Percentiles rank a stretch among this genome's conserved stretches.
These are phyloP conservation scores for Ardeotis arabs DNA, from an alignment of 2,113 vertebrate species.

Conservation along the genomic window DNA sequence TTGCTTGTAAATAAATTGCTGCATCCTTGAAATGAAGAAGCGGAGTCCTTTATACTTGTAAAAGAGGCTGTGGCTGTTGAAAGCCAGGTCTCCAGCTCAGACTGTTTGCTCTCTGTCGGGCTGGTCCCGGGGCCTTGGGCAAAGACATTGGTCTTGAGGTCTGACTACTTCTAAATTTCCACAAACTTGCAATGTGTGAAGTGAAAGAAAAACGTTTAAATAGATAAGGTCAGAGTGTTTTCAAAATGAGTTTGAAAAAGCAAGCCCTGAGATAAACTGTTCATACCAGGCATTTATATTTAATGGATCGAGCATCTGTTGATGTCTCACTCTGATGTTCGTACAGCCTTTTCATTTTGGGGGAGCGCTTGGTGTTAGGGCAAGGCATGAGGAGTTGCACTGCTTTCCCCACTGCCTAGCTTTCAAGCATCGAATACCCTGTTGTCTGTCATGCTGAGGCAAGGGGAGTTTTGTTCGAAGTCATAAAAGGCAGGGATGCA, in stretches of 20 bases:
- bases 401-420: background rate
- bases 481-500: background rate
- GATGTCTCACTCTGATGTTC: background rate
- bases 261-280: background rate
- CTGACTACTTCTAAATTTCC: background rate
- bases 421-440: background rate
- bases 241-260: background rate
- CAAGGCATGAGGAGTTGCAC: background rate
- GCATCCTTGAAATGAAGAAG: background rate
- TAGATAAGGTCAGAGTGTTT: background rate
- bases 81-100: background rate
- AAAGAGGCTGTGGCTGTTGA: background rate
- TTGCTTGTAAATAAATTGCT: background rate
- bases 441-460: rapidly evolving
- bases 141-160: background rate
- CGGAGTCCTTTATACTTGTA: background rate
- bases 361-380: background rate
- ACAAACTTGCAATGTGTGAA: background rate
- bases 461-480: background rate
- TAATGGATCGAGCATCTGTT: background rate
- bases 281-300: background rate
- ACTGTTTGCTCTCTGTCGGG: background rate
- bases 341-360: background rate
- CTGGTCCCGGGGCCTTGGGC: background rate
- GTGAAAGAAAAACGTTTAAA: background rate